Evolutionary conservation across 2,888 invertebrate genomes (phyloP).

Genomic region (Listrodromus nycthemerus): DNA sequence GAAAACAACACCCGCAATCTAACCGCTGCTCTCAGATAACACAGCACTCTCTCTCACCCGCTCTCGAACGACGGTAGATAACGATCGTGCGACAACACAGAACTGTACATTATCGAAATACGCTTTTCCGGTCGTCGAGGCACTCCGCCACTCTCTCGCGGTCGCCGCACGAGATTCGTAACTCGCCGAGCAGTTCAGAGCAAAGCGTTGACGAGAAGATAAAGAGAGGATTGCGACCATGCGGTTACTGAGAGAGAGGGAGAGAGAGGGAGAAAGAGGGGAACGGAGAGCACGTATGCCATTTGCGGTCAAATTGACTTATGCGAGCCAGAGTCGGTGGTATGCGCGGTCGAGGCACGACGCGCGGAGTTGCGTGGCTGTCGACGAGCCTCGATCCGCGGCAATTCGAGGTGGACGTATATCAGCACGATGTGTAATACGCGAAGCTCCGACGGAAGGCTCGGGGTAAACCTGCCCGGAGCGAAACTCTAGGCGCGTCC

Average conservation of each 20-base stretch:
- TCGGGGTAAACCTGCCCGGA: constrained; percentile 40
- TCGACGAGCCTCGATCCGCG: constrained; percentile 45
- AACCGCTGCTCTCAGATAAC: background rate
- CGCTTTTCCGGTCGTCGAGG: constrained; percentile 66
- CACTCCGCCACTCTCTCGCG: constrained; percentile 65
- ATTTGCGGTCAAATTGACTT: constrained; percentile 72
- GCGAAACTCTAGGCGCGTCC: constrained; percentile 61
- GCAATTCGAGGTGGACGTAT: constrained; percentile 51
- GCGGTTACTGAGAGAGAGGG: constrained; percentile 63
- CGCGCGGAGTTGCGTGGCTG: constrained; percentile 57
- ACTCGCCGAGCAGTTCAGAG: constrained; percentile 10
- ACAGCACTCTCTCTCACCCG: background rate
- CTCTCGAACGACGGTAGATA: constrained; percentile 18
- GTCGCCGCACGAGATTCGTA: constrained; percentile 39
- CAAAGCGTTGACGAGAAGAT: constrained; percentile 37
- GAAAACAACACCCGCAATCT: background rate
- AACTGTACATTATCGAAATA: constrained; percentile 58
- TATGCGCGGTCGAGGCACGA: constrained; percentile 53
- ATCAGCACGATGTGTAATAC: constrained; percentile 34
- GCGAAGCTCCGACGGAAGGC: constrained; percentile 45
- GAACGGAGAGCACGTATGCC: constrained; percentile 62
- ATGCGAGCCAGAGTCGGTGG: constrained; percentile 62
- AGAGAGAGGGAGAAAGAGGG: constrained; percentile 8
- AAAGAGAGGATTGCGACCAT: constrained; percentile 71
- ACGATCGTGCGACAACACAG: constrained; percentile 25